Conservation (phyloP, 2,113 vertebrate genomes). For the Triplophysa dalaica region DNA sequence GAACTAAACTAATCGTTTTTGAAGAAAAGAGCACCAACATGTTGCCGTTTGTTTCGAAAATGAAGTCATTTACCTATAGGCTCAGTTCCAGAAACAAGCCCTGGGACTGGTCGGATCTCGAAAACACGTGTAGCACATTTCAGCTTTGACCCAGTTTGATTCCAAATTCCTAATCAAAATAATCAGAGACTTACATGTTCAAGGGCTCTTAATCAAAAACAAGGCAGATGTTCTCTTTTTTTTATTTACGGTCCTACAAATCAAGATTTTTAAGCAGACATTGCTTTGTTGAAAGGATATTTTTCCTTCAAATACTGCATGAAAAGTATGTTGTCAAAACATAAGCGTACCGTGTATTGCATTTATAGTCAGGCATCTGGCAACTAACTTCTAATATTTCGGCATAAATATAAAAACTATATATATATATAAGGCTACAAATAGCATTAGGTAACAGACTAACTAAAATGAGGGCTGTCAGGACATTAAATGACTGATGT, state of each 20-base stretch:
- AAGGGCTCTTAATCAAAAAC: not conserved
- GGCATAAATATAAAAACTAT: too few relatives aligned
- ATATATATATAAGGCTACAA: too few relatives aligned
- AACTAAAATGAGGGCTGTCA: too few relatives aligned
- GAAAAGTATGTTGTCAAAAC: not conserved
- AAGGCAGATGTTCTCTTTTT: conserved; percentile 14
- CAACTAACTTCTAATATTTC: too few relatives aligned
- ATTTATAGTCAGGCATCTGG: too few relatives aligned
- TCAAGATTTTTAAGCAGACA: conserved; percentile 11
- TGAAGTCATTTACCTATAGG: conserved; percentile 5
- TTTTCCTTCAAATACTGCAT: not conserved
- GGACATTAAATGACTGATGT: too few relatives aligned
- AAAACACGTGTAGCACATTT: conserved; percentile 28
- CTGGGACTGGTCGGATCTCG: conserved; percentile 1
- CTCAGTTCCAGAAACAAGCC: conserved; percentile 2
- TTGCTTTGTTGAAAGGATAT: not conserved
- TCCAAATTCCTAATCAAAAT: conserved; percentile 3
- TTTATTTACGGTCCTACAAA: not conserved
- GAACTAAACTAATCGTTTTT: conserved; percentile 5
- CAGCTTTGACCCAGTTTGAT: not conserved
- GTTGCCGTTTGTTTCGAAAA: conserved; percentile 1
- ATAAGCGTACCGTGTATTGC: not conserved
- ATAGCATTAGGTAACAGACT: too few relatives aligned
- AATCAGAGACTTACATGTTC: not conserved
- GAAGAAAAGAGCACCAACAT: conserved; percentile 10